These are phyloP conservation scores for Teinopalpus imperialis DNA, from an alignment of 2,888 invertebrate genomes.

Conservation along the genomic window DNA sequence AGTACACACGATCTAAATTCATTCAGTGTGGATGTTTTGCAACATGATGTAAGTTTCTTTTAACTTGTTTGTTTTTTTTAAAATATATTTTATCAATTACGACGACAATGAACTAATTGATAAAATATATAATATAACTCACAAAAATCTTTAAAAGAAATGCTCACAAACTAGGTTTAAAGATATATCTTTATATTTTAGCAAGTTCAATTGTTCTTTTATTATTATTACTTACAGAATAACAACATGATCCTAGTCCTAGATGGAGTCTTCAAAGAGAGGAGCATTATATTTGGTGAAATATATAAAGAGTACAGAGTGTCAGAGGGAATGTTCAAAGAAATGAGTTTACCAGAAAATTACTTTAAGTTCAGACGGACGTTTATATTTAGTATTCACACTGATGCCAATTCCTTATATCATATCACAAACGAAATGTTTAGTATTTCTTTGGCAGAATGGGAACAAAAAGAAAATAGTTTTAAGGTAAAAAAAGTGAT, in stretches of 20 bases:
- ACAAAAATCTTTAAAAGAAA: too few species aligned
- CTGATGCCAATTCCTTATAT: slow-evolving; percentile 36
- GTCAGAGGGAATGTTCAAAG: too few species aligned
- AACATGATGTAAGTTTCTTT: slow-evolving; percentile 56
- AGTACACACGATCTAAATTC: slow-evolving; percentile 54
- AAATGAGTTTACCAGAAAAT: too few species aligned
- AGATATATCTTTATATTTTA: too few species aligned
- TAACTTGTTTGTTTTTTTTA: too few species aligned
- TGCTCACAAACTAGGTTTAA: too few species aligned
- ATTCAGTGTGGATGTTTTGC: slow-evolving; percentile 60
- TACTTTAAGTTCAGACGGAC: slow-evolving; percentile 56
- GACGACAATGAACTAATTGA: background rate
- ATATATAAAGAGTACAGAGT: too few species aligned
- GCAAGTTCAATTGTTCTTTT: too few species aligned
- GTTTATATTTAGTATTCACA: slow-evolving; percentile 46
- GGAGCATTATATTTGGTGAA: background rate
- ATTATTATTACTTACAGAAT: slow-evolving; percentile 45
- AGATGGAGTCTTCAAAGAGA: slow-evolving; percentile 59
- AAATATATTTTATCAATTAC: too few species aligned
- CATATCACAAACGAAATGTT: slow-evolving; percentile 55
- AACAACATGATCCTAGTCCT: slow-evolving; percentile 46
- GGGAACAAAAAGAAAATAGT: slow-evolving; percentile 43
- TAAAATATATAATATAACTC: background rate
- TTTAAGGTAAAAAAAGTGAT: slow-evolving; percentile 60
- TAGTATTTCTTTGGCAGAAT: slow-evolving; percentile 41